Evolutionary conservation across 2,888 invertebrate species (phyloP).

Genomic region (Leucoptera coffeella): DNA sequence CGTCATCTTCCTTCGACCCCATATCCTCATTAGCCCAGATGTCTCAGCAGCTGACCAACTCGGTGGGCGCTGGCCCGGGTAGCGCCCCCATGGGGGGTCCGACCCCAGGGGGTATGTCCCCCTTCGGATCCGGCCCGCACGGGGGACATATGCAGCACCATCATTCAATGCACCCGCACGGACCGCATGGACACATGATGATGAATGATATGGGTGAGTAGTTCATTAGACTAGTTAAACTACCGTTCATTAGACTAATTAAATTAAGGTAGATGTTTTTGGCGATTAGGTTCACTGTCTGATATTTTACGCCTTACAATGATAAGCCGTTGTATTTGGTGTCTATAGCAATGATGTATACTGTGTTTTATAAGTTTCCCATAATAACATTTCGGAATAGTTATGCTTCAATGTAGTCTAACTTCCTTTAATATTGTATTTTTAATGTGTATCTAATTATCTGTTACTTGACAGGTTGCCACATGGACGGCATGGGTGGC

Average conservation of each 20-base stretch:
- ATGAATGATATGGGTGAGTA: conserved; percentile 42
- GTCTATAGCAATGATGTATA: too few species aligned
- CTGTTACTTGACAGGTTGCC: conserved; percentile 34
- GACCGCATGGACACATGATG: conserved; percentile 41
- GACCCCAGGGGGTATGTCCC: conserved; percentile 26
- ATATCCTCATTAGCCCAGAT: conserved; percentile 91
- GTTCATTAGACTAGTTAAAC: too few species aligned
- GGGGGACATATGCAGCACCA: conserved; percentile 34
- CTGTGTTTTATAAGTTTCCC: too few species aligned
- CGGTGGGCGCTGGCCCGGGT: conserved; percentile 35
- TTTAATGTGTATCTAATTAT: too few species aligned
- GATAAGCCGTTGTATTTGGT: too few species aligned
- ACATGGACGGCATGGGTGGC: conserved; percentile 46
- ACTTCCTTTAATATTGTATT: too few species aligned
- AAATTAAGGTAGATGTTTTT: too few species aligned
- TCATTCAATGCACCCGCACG: conserved; percentile 39
- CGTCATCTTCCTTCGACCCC: conserved; percentile 73
- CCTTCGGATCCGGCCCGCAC: conserved; percentile 31
- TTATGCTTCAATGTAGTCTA: too few species aligned
- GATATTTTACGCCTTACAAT: too few species aligned
- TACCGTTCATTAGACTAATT: too few species aligned
- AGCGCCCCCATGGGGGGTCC: conserved; percentile 36
- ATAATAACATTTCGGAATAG: too few species aligned
- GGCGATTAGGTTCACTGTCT: too few species aligned
- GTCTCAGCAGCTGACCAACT: conserved; percentile 86